Base-by-base conservation (phyloP, 2,888 invertebrate genomes). In the Pseudoips prasinana region DNA sequence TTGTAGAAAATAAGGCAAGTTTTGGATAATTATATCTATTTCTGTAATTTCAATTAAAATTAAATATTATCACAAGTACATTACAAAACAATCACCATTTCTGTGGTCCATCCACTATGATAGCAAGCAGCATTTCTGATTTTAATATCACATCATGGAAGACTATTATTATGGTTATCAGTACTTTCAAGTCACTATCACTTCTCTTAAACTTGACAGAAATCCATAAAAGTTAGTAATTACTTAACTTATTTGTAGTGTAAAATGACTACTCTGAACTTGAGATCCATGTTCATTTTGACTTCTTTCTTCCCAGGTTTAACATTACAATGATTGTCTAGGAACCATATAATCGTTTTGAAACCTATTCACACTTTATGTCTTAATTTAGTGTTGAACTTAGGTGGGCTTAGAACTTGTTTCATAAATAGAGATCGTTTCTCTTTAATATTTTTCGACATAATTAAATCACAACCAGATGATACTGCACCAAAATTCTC, bases 341-440 rank as follows among this genome's bases (percentile, higher is more conserved):
- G 53, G 55, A 55, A 56, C 50, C 39, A 45, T 23, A 34, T 51
- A 10, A 22, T 22, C 34, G 50, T 32, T 25, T n/a, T 40, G 20
- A 27, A n/a, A 36, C 24, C 22, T 24, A 33, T 38, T 45, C 62
- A 83, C 17, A 75, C 73, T 61, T 85, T 85, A 62, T 83, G 76
- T 62, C 66, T 74, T 58, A 83, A 54, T 49, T 84, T 86, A 17
- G 83, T 83, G 46, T 89, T 89, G 46, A 90, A 87, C 73, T 90
- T 90, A 34, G 91, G 90, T 27, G 91, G 90, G 44, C 86, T 90
- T 41, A 91, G 69, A 33, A 91, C 90, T 75, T 91, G 90, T 62
- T 90, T 91, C 64, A 90, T 75, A 64, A 91, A 91, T 46, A 90
- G 57, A 37, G 88, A 88, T 51, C 88, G 73, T 52, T 89, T 90